phyloP scores from a whole-genome alignment of 2,797 vertebrate genomes.

The Apogon talboti region DNA sequence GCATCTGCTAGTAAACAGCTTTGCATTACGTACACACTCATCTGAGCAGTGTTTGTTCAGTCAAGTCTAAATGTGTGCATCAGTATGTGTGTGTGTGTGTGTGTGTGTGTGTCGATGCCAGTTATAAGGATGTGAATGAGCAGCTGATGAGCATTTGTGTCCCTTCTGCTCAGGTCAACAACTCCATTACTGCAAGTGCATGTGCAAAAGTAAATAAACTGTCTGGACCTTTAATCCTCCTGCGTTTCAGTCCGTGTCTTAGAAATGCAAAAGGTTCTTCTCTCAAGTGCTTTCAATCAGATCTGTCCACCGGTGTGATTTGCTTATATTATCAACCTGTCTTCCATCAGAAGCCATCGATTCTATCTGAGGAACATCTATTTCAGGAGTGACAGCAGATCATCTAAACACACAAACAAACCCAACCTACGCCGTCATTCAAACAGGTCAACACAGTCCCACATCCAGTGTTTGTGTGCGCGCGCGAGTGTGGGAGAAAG shows the following conservation, averaged over 20 bases:
- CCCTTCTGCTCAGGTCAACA: constrained; percentile 28
- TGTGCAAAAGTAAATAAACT: constrained; percentile 15
- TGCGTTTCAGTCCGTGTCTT: neutral
- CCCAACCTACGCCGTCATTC: constrained; percentile 30
- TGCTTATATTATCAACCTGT: neutral
- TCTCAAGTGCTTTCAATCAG: neutral
- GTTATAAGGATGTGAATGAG: constrained; percentile 30
- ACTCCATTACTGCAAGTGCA: constrained; percentile 4
- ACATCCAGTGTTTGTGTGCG: constrained; percentile 13
- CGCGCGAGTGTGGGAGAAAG: constrained; percentile 8
- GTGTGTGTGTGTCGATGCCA: constrained; percentile 23
- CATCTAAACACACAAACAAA: constrained; percentile 49
- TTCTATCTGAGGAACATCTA: constrained; percentile 31
- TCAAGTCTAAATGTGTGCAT: constrained; percentile 38
- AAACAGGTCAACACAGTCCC: constrained; percentile 43
- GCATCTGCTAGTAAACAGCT: constrained; percentile 51
- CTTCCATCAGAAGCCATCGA: constrained; percentile 18
- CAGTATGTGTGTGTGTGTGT: constrained; percentile 11
- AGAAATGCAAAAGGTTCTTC: neutral
- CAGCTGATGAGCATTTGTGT: constrained; percentile 39
- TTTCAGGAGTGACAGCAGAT: constrained; percentile 58
- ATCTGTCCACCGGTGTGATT: neutral
- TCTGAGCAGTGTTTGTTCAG: constrained; percentile 50
- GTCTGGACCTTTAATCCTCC: constrained; percentile 15
- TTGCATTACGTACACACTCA: constrained; percentile 48